Base-by-base conservation (phyloP, 2,888 invertebrate species). In the Plagodis pulveraria region DNA sequence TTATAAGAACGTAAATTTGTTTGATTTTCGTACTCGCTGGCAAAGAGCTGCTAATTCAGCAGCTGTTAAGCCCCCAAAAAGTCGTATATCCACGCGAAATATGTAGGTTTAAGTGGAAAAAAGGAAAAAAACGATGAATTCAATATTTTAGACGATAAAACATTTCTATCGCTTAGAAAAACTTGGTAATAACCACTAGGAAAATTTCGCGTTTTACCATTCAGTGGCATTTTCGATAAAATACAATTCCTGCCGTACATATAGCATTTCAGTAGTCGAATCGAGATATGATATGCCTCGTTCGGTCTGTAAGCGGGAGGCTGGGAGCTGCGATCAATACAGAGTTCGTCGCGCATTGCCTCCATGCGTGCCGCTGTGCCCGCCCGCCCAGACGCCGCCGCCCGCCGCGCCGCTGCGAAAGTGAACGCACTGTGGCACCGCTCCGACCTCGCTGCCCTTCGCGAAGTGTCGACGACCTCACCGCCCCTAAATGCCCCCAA, bases 401-500 rank as follows among this genome's bases (percentile, higher is more conserved):
- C 38, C 48, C 48, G 48, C 48, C 45, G 10, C 22, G 73, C 80
- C 81, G 81, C 84, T 86, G 77, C 84, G 89, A 89, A 90, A 90
- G 88, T 87, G 89, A 88, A 88, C 88, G 89, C 85, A 78, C 78
- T 86, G 86, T 56, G 38, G 89, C 85, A 78, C 78, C 86, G 86
- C 60, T 43, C 60, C 60, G 55, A 87, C 87, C 89, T 84, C 86
- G 82, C 87, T 90, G 90, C 88, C 90, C 91, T 90, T 90, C 91
- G 88, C 85, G 80, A 76, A 78, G 84, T 84, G 91, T 90, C 91
- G 86, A 84, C 88, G 91, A 91, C 90, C 91, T 83, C 81, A 78
- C 74, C 71, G 74, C 74, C 75, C 65, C 74, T 70, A 77, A 69
- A 70, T 72, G 63, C 67, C 58, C 73, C 68, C 73, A 56, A 67